phyloP scores from a whole-genome alignment of 1,140 invertebrate genomes.

The Babylonia areolata region DNA sequence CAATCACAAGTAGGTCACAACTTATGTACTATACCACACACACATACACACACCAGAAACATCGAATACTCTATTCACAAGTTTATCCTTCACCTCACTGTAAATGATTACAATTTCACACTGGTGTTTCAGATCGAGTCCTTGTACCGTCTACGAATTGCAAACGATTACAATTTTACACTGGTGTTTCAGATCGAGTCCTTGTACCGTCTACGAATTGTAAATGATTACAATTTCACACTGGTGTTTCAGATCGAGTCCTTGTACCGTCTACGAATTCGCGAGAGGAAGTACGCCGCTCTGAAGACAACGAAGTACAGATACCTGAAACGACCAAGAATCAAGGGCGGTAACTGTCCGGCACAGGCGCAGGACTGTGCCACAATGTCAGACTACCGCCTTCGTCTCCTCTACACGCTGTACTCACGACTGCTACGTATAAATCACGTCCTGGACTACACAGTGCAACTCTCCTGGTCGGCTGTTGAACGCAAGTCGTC shows the following conservation, averaged over 20 bases:
- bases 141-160: background rate
- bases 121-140: no score
- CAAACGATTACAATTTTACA: no score
- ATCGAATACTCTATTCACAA: no score
- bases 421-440: background rate
- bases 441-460: slow-evolving; percentile 9
- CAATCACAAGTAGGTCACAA: no score
- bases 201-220: background rate
- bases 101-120: no score
- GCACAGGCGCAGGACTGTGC: background rate
- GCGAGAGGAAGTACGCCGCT: background rate
- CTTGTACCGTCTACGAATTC: background rate
- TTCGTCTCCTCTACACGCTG: background rate
- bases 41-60: no score
- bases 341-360: background rate
- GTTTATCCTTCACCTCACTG: no score
- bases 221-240: no score
- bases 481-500: background rate
- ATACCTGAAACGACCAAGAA: background rate
- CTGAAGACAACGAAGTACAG: background rate
- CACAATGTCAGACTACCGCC: background rate
- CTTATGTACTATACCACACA: no score
- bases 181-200: no score
- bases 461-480: background rate
- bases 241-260: no score